These are phyloP conservation scores for Altica lythri DNA, from an alignment of 2,888 invertebrate genomes.

Conservation along the genomic window DNA sequence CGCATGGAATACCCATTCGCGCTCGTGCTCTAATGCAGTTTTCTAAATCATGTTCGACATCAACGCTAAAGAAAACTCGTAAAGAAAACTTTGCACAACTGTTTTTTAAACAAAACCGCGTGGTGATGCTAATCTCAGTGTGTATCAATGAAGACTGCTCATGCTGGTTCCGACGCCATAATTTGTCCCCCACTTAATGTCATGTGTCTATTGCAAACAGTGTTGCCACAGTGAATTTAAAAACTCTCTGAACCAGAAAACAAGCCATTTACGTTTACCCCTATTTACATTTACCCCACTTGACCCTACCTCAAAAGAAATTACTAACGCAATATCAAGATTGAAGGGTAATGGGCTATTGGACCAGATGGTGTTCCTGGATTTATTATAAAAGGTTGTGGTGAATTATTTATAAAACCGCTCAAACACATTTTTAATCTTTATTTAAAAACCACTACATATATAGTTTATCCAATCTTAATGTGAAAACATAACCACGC, in stretches of 20 bases:
- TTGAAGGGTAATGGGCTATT: no score
- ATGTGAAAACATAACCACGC: no score
- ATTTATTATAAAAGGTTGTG: no score
- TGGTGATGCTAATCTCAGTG: not conserved
- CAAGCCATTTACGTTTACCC: no score
- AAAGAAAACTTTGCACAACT: not conserved
- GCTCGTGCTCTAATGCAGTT: not conserved
- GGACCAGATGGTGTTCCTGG: no score
- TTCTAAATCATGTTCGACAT: constrained; percentile 5
- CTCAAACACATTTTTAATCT: no score
- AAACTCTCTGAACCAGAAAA: not conserved
- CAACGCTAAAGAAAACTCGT: not conserved
- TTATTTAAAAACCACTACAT: no score
- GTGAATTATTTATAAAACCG: no score
- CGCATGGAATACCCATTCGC: not conserved
- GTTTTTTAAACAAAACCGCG: not conserved
- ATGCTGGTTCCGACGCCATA: not conserved
- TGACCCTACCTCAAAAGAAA: not conserved
- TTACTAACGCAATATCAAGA: no score
- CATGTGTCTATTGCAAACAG: not conserved
- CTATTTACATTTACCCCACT: not conserved
- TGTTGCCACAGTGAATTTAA: not conserved
- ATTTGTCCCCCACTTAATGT: not conserved
- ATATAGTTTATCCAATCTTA: no score
- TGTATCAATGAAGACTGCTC: not conserved